phyloP scores from a whole-genome alignment of 2,797 vertebrate genomes.

The Margarornis squamiger region DNA sequence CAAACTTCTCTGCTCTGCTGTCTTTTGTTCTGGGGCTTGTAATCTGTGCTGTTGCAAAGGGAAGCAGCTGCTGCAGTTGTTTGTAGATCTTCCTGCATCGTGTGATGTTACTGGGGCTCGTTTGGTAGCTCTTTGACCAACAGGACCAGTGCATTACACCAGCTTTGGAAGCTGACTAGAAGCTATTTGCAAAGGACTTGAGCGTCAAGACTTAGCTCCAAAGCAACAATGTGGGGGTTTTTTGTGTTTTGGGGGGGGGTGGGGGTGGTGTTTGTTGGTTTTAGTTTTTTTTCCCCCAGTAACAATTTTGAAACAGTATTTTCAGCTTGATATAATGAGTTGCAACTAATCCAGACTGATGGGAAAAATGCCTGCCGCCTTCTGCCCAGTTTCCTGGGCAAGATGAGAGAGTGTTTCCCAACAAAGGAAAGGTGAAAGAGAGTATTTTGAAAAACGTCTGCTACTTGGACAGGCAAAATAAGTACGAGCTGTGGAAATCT shows the following conservation, averaged over 20 bases:
- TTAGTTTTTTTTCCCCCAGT: neutral
- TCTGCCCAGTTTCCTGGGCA: neutral
- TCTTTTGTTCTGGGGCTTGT: neutral
- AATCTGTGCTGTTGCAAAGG: neutral
- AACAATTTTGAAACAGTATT: neutral
- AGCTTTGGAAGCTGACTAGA: neutral
- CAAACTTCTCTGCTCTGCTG: neutral
- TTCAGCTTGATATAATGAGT: neutral
- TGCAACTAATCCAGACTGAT: neutral
- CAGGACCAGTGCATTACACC: fast-evolving
- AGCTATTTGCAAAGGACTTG: neutral
- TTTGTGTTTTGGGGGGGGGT: too few species aligned
- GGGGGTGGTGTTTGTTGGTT: too few species aligned
- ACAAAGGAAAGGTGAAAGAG: neutral
- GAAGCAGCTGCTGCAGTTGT: neutral
- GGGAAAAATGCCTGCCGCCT: neutral
- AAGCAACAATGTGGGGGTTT: neutral
- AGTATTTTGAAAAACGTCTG: neutral
- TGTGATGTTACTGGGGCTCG: neutral
- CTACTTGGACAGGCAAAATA: neutral
- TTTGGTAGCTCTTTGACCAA: neutral
- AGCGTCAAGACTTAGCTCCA: neutral
- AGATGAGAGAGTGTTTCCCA: neutral
- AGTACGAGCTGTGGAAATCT: neutral
- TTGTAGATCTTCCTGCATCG: neutral